These are phyloP conservation scores for Eumerus sabulonum DNA, from an alignment of 2,888 invertebrate genomes.

Conservation along the genomic window DNA sequence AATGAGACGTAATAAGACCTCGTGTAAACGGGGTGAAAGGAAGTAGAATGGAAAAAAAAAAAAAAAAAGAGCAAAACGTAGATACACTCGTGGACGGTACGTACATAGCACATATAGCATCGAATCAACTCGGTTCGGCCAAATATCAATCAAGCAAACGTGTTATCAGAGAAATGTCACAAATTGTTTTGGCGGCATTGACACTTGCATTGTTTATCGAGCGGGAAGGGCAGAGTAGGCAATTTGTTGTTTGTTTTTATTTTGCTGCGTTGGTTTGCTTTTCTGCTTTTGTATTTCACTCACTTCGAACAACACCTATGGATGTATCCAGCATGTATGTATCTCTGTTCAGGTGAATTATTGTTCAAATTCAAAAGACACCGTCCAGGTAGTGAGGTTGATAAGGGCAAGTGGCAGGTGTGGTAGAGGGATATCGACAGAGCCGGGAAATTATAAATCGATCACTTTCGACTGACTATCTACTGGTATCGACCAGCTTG, in stretches of 20 bases:
- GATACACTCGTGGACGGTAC: neutral
- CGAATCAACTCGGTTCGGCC: slow-evolving; percentile 23
- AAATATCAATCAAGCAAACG: slow-evolving; percentile 32
- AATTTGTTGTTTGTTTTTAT: slow-evolving; percentile 18
- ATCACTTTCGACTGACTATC: too few species aligned
- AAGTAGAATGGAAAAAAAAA: neutral
- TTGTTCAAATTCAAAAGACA: neutral
- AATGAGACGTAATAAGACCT: slow-evolving; percentile 18
- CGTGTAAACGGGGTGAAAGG: slow-evolving; percentile 5
- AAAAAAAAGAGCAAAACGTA: neutral
- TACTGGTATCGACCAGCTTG: too few species aligned
- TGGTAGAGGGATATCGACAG: too few species aligned
- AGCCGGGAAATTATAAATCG: too few species aligned
- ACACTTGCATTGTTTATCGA: slow-evolving; percentile 49
- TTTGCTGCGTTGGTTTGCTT: too few species aligned
- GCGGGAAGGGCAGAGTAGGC: too few species aligned
- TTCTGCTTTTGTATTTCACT: neutral
- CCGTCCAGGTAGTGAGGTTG: too few species aligned
- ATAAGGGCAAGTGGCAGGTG: too few species aligned
- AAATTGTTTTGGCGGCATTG: slow-evolving; percentile 53
- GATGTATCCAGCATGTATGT: too few species aligned
- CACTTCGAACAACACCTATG: neutral
- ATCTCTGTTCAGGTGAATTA: slow-evolving; percentile 7
- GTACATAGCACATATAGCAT: neutral
- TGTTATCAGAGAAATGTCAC: slow-evolving; percentile 51